Base-by-base conservation (phyloP, 2,797 vertebrate species). In the Benthosema pterotum region DNA sequence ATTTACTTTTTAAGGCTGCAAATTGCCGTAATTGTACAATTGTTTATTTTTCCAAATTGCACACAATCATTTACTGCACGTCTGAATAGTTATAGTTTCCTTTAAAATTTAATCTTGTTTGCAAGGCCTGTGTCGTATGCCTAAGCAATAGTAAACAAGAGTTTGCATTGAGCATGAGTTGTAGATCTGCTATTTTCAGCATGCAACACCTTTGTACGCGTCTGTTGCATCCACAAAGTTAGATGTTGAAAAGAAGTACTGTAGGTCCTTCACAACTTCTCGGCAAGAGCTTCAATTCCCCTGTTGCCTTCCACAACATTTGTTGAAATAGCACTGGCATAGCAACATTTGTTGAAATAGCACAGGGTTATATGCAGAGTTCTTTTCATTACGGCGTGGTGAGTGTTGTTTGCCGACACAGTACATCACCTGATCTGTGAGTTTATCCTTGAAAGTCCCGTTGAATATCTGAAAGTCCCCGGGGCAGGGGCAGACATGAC, bases 371-470 rank as follows among this genome's bases (percentile, higher is more conserved):
- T 60, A 9, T 74, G 74, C 66, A 16, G 67, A 57, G 17, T 79
- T 84, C 71, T 77, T 80, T 59, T 67, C 75, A 63, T 46, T 15
- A 60, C 77, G 82, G 80, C 80, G 71, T 62, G 72, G 72, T 63
- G 73, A 78, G 76, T 67, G 68, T 74, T 73, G 63, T 14, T 66
- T 74, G 14, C 12, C 45, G 69, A 67, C 65, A 69, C 76, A 74
- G 75, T 80, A 79, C 78, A 89, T 82, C 83, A 88, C 86, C 80
- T 84, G 88, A 88, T 89, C 85, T 79, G 67, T 38, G 82, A 74
- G 76, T 86, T 87, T 85, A 89, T 88, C 88, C 88, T 86, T 90
- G 83, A 89, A 90, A 88, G 89, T 78, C 80, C 83, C 68, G 79
- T 67, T 79, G 81, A 89, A 88, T 88, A 50, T 74, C 81, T 78